Percentiles rank a stretch among this genome's conserved stretches.
phyloP scores from a whole-genome alignment of 2,113 vertebrate species.

The Zootoca vivipara region DNA sequence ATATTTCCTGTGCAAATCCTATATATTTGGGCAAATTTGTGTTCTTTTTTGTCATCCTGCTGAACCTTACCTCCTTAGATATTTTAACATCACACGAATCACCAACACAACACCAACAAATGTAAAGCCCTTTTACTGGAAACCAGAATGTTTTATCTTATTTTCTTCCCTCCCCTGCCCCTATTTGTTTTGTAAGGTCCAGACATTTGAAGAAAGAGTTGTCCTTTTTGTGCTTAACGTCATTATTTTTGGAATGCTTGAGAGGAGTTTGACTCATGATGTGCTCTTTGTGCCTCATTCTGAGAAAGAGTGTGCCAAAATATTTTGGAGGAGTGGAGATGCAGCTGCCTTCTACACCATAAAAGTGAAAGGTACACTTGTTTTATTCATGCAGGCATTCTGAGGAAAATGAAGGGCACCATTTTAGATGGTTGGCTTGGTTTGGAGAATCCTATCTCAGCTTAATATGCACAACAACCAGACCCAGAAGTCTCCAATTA shows the following conservation, averaged over 20 bases:
- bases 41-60: background rate
- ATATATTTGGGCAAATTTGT: background rate
- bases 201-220: constrained; percentile 86
- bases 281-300: constrained; percentile 86
- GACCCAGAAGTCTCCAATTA: too few species aligned
- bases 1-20: background rate
- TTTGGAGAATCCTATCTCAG: background rate
- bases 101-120: background rate
- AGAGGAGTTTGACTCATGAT: constrained; percentile 71
- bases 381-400: constrained; percentile 3
- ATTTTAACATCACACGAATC: background rate
- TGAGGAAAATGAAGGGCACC: constrained; percentile 3
- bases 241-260: constrained; percentile 84
- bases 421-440: background rate
- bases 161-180: background rate
- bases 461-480: too few species aligned
- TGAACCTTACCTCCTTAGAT: background rate
- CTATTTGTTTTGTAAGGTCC: constrained; percentile 77
- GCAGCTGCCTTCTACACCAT: constrained; percentile 90
- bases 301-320: constrained; percentile 82
- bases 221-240: constrained; percentile 90
- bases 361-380: constrained; percentile 86
- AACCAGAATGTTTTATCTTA: constrained; percentile 24
- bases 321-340: constrained; percentile 85
- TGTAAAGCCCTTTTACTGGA: constrained; percentile 25